Evolutionary conservation across 2,797 vertebrate species (phyloP).

Genomic region (Aulostomus chinensis): DNA sequence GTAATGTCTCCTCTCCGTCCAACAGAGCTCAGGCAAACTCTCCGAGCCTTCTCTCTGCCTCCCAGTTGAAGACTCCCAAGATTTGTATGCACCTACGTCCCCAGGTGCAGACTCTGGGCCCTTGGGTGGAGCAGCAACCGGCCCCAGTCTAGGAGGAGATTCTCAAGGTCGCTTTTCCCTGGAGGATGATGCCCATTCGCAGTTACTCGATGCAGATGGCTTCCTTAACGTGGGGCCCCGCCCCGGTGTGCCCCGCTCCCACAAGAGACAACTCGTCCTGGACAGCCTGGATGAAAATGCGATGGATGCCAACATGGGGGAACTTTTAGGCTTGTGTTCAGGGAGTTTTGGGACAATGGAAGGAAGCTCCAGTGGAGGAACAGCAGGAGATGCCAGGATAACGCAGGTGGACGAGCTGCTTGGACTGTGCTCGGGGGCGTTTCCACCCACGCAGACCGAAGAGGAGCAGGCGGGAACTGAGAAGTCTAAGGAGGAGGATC

Average conservation of each 20-base stretch:
- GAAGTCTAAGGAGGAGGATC: not conserved
- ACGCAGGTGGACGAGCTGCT: slow-evolving; percentile 86
- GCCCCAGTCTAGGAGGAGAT: slow-evolving; percentile 79
- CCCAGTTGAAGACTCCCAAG: slow-evolving; percentile 86
- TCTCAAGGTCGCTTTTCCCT: slow-evolving; percentile 90
- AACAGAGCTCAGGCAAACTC: slow-evolving; percentile 93
- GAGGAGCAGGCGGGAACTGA: slow-evolving; percentile 12
- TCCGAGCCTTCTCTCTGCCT: slow-evolving; percentile 93
- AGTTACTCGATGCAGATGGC: slow-evolving; percentile 94
- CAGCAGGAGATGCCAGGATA: not conserved
- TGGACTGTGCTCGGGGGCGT: slow-evolving; percentile 90
- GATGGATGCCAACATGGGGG: slow-evolving; percentile 98
- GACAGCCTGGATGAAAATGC: slow-evolving; percentile 97
- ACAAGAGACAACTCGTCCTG: slow-evolving; percentile 86
- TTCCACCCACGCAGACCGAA: slow-evolving; percentile 70
- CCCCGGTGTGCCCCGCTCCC: slow-evolving; percentile 71
- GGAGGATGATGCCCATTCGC: slow-evolving; percentile 96
- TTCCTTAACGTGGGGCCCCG: slow-evolving; percentile 82
- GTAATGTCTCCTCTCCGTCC: slow-evolving; percentile 10
- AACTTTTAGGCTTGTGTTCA: slow-evolving; percentile 90
- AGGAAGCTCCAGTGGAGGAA: not conserved
- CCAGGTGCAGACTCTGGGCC: slow-evolving; percentile 81
- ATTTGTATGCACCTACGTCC: slow-evolving; percentile 79
- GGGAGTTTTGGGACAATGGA: slow-evolving; percentile 70
- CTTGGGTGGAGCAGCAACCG: slow-evolving; percentile 58